Conservation (phyloP, 2,113 vertebrate species). For the Nestor notabilis region DNA sequence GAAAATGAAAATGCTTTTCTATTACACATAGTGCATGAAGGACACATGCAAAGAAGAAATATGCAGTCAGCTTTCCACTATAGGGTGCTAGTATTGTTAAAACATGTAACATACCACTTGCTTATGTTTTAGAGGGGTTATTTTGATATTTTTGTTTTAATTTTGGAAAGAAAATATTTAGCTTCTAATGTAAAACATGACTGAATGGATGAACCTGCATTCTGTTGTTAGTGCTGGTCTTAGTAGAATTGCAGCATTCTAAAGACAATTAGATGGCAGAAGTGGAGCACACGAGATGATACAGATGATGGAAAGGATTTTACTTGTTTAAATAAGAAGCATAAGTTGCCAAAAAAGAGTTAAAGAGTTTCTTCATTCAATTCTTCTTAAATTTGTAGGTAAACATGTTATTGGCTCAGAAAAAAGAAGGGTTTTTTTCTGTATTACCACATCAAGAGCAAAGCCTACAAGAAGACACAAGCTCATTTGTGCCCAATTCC, state of each 20-base stretch:
- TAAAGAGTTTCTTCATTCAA: background rate
- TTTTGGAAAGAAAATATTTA: background rate
- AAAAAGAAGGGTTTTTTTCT: rapidly evolving
- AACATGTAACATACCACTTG: background rate
- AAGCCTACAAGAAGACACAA: background rate
- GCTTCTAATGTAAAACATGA: background rate
- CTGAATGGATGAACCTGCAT: background rate
- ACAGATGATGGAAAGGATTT: background rate
- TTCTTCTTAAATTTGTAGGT: background rate
- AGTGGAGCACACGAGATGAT: background rate
- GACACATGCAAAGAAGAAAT: background rate
- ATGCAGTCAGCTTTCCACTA: background rate
- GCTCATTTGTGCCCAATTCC: background rate
- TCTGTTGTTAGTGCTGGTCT: background rate
- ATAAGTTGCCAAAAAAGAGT: background rate
- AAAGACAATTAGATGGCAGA: background rate
- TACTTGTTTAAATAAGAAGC: background rate
- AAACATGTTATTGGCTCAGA: background rate
- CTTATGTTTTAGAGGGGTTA: background rate
- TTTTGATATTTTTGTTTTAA: background rate
- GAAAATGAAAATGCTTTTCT: background rate
- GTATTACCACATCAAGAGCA: background rate
- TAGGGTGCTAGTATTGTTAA: background rate
- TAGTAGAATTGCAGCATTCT: background rate
- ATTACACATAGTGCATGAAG: background rate